A percentile compares a stretch with the other conserved stretches of the same genome.
phyloP scores from a whole-genome alignment of 2,888 invertebrate genomes.

The Cacoxenus indagator region DNA sequence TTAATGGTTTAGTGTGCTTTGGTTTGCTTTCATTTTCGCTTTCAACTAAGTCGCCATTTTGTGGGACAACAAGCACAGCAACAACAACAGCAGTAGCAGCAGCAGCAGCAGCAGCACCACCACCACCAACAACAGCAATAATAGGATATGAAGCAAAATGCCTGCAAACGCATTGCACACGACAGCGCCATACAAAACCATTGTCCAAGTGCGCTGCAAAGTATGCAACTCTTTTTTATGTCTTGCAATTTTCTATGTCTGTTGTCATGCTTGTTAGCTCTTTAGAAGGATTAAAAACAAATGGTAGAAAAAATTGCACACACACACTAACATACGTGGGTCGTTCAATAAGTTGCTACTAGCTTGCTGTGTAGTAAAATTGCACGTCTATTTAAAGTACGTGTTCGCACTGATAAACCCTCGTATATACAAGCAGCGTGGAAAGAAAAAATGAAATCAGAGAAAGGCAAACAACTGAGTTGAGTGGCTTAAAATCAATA shows the following conservation, averaged over 20 bases:
- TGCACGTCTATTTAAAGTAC: too few species aligned
- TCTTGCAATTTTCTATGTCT: neutral
- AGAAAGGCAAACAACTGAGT: neutral
- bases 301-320: neutral
- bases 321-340: too few species aligned
- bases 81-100: neutral
- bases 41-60: neutral
- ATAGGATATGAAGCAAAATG: too few species aligned
- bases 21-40: neutral
- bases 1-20: neutral
- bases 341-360: too few species aligned
- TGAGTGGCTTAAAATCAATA: neutral
- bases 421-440: neutral
- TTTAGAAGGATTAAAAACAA: conserved; percentile 13
- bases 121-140: too few species aligned
- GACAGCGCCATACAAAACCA: neutral
- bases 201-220: conserved; percentile 5
- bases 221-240: conserved; percentile 4
- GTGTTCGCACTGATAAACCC: too few species aligned
- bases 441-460: neutral
- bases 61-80: neutral
- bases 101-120: neutral
- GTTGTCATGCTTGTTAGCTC: conserved; percentile 17
- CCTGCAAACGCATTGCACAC: neutral
- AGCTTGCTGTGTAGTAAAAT: too few species aligned